Percentiles rank a stretch among this genome's conserved stretches.
Evolutionary conservation across 1,140 invertebrate species (phyloP).

Genomic region (Aradophagus sp.): DNA sequence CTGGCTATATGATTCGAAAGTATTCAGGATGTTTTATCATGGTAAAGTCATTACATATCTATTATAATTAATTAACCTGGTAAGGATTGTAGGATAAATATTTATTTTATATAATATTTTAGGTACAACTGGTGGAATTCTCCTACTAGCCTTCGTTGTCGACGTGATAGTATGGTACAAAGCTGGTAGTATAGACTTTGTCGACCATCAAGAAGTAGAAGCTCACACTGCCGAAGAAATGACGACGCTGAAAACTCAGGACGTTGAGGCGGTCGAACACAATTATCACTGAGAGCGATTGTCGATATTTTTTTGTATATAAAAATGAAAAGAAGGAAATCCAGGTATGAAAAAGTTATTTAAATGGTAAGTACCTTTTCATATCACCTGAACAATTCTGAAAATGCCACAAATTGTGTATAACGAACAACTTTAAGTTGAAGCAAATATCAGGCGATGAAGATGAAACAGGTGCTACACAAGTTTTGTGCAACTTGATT

Average conservation of each 20-base stretch:
- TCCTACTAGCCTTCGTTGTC: slow-evolving; percentile 87
- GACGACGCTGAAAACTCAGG: slow-evolving; percentile 70
- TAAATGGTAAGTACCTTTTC: neutral
- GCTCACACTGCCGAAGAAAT: slow-evolving; percentile 69
- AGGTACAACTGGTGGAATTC: slow-evolving; percentile 88
- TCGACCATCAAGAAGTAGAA: slow-evolving; percentile 75
- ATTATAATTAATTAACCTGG: too few species aligned
- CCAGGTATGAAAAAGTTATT: neutral
- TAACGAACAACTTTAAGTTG: too few species aligned
- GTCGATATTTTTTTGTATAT: too few species aligned
- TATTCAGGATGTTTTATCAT: slow-evolving; percentile 89
- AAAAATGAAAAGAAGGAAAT: too few species aligned
- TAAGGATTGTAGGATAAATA: too few species aligned
- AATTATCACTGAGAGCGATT: slow-evolving; percentile 58
- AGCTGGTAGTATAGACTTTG: slow-evolving; percentile 84
- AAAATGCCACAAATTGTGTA: too few species aligned
- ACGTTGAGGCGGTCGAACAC: slow-evolving; percentile 67
- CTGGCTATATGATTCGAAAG: slow-evolving; percentile 88
- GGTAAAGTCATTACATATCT: slow-evolving; percentile 80
- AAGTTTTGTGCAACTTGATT: slow-evolving; percentile 18
- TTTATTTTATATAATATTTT: slow-evolving; percentile 33
- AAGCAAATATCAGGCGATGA: too few species aligned
- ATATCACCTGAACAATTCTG: too few species aligned
- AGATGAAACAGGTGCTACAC: slow-evolving; percentile 18
- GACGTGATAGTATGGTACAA: slow-evolving; percentile 89